A percentile compares a stretch with the other conserved stretches of the same genome.
These are phyloP conservation scores for Calephelis nemesis DNA, from an alignment of 1,140 invertebrate genomes.

Conservation along the genomic window DNA sequence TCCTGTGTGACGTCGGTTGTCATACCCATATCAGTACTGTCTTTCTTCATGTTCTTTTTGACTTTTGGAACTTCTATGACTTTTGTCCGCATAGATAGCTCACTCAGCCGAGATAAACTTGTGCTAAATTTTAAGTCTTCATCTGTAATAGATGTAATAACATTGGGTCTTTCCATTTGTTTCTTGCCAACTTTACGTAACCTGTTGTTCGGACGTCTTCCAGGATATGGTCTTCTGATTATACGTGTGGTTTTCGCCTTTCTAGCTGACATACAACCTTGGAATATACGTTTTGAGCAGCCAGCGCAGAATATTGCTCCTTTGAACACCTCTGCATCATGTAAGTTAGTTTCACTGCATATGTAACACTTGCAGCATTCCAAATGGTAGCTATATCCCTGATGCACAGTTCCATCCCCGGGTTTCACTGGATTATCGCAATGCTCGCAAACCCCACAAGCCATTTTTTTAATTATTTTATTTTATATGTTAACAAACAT, in stretches of 20 bases:
- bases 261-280: background rate
- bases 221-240: background rate
- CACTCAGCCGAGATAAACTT: too few species aligned
- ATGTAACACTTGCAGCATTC: background rate
- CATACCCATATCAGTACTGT: background rate
- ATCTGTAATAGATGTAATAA: background rate
- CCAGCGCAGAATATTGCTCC: background rate
- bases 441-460: conserved; percentile 5
- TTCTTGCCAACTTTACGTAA: background rate
- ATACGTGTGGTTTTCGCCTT: background rate
- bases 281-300: conserved; percentile 6
- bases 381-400: conserved; percentile 1
- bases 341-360: conserved; percentile 3
- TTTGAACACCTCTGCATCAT: background rate
- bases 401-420: background rate
- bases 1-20: background rate
- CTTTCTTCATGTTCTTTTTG: too few species aligned
- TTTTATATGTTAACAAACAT: too few species aligned
- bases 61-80: too few species aligned
- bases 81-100: too few species aligned
- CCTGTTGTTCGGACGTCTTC: background rate
- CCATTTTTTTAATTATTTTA: too few species aligned
- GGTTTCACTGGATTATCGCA: conserved; percentile 2
- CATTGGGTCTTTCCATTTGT: background rate
- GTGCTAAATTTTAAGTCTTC: too few species aligned